Evolutionary conservation across 2,113 vertebrate genomes (phyloP).

Genomic region (Amblyornis subalaris): DNA sequence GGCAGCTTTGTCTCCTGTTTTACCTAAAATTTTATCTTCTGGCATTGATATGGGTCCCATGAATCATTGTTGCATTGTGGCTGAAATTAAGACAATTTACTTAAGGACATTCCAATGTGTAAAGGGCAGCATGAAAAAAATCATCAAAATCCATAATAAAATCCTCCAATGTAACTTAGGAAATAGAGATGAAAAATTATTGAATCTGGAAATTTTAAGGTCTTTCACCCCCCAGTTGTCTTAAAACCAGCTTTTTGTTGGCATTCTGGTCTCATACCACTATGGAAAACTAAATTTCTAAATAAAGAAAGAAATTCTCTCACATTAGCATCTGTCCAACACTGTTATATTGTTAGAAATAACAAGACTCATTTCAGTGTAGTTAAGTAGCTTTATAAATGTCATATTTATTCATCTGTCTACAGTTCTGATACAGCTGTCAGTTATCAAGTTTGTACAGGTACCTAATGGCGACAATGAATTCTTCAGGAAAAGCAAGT

Average conservation of each 20-base stretch:
- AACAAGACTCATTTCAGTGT: neutral
- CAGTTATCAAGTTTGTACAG: neutral
- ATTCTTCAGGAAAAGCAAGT: neutral
- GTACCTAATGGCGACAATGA: neutral
- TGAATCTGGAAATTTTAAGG: neutral
- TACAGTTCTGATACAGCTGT: neutral
- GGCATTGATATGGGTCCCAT: accelerated
- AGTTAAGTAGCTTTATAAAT: neutral
- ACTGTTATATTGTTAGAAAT: neutral
- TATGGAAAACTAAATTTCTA: neutral
- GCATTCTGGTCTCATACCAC: neutral
- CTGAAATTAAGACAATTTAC: neutral
- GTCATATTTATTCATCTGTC: neutral
- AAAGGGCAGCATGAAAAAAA: neutral
- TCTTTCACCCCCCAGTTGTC: neutral
- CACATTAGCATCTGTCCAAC: neutral
- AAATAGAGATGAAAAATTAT: neutral
- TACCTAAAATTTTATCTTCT: neutral
- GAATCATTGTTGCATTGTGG: neutral
- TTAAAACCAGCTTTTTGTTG: neutral
- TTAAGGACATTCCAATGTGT: neutral
- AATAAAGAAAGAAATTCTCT: neutral
- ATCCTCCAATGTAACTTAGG: neutral
- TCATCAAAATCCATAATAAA: neutral
- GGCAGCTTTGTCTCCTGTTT: neutral